Base-by-base conservation (phyloP, 2,888 invertebrate genomes). In the Drosophila pullipes region DNA sequence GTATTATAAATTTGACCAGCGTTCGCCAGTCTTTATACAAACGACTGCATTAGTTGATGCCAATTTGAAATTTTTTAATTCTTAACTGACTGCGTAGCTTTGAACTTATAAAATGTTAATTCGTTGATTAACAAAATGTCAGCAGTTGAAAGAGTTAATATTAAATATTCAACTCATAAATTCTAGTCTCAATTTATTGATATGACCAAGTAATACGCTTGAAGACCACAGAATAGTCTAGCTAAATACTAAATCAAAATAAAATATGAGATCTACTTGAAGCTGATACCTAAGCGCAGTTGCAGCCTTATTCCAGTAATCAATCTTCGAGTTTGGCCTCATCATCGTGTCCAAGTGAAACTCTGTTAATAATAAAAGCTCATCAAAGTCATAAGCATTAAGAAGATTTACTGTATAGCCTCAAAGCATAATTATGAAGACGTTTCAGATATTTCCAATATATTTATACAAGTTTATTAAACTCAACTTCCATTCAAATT, bases 401-500 rank as follows among this genome's bases (percentile, higher is more conserved):
- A 10, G 41, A 10, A 4, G n/a, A 41, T 41, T 41, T 41, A n/a
- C n/a, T 41, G 41, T 4, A 41, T 18, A n/a, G 41, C n/a, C 18
- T 41, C 41, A n/a, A 9, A 25, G 16, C 25, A 16, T 25, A 47
- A 47, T 9, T 16, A 47, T 47, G 25, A 16, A 47, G 28, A 47
- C 22, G 22, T 16, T 22, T 47, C 22, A 18, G 6, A 30, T 11
- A n/a, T 52, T 30, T 30, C 3, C 52, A 52, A 30, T 18, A 16
- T 13, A 31, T 53, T 28, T 18, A 13, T 1, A 22, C 18, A 11
- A 7, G n/a, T 31, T 52, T 31, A 18, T 50, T 28, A 28, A 50
- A 28, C 52, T 53, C 54, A 54, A 52, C 18, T 35, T 33, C 4
- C 22, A 33, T 28, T 18, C 10, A 57, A 60, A 73, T 53, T 37